Evolutionary conservation across 2,113 vertebrate genomes (phyloP).

Genomic region (Lampris megalopsis): DNA sequence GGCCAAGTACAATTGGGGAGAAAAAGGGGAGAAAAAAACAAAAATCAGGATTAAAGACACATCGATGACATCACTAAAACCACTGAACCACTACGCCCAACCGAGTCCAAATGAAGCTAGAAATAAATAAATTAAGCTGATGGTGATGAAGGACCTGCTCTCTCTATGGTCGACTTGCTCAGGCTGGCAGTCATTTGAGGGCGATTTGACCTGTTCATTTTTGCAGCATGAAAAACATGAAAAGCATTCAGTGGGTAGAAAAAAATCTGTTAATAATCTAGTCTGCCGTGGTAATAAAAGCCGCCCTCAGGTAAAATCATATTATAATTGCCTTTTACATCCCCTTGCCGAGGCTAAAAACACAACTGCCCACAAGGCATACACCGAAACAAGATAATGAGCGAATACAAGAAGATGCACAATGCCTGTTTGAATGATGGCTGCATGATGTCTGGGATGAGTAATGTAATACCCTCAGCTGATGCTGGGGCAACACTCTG

Average conservation of each 20-base stretch:
- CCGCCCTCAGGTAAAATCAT: too few relatives aligned
- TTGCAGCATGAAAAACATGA: constrained; percentile 41
- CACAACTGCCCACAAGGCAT: too few relatives aligned
- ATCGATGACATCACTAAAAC: neutral
- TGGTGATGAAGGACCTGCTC: neutral
- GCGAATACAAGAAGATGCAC: too few relatives aligned
- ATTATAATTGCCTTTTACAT: too few relatives aligned
- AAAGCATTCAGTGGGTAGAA: constrained; percentile 33
- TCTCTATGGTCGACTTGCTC: constrained; percentile 49
- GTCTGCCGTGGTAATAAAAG: too few relatives aligned
- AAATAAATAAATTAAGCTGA: neutral
- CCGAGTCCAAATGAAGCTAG: constrained; percentile 1
- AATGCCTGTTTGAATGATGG: too few relatives aligned
- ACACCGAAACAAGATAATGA: too few relatives aligned
- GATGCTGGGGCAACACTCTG: too few relatives aligned
- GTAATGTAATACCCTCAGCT: too few relatives aligned
- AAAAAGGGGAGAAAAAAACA: constrained; percentile 40
- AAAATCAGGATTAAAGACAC: constrained; percentile 50
- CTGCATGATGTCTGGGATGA: too few relatives aligned
- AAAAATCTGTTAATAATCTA: constrained; percentile 50
- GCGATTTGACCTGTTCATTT: constrained; percentile 61
- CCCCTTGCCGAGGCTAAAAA: too few relatives aligned
- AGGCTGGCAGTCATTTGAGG: constrained; percentile 48
- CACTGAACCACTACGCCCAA: neutral
- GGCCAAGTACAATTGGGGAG: too few relatives aligned